Base-by-base conservation (phyloP, 1,140 invertebrate genomes). In the Drosophila ficusphila region DNA sequence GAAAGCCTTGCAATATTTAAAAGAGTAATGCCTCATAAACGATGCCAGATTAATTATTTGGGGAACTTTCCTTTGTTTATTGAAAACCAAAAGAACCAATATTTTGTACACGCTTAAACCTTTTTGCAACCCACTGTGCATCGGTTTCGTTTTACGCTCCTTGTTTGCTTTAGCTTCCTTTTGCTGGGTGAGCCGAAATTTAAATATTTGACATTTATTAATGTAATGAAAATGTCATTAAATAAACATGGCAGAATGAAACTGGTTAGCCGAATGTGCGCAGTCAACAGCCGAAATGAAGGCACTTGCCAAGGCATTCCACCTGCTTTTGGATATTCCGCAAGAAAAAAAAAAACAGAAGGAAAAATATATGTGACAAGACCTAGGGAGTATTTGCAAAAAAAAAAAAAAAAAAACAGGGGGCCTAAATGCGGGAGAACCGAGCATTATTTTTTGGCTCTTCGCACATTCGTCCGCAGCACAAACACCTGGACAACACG, bases 191-290 rank as follows among this genome's bases (percentile, higher is more conserved):
- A 83, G 74, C 53, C 79, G 64, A 85, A 83, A 83, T 83, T 83
- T 83, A 85, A 83, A 83, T 83, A 83, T 83, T 83, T 83, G 79
- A 79, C 76, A 83, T 83, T 85, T 83, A 83, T 83, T 83, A 76
- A 85, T 85, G 76, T 83, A 85, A 83, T 86, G 76, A 85, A 79
- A 85, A 85, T 83, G 70, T 60, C 75, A 64, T 85, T 79, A 79
- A 83, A 79, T 86, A 83, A 83, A 82, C 79, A 82, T 78, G 75
- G 57, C 75, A 42, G 51, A 79, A 68, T 53, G 54, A 72, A 85
- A 79, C 81, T 76, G 71, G 64, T 86, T 85, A 79, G 64, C 47
- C 52, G 25, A 58, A 67, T 51, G 44, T 72, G 47, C 54, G 56
- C 49, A 64, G 64, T 54, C 46, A 72, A 51, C 42, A 73, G 38